Evolutionary conservation across 1,140 invertebrate species (phyloP), one percentile per base, ranked within the genome.

Genomic region (Oncopeltus fasciatus): DNA sequence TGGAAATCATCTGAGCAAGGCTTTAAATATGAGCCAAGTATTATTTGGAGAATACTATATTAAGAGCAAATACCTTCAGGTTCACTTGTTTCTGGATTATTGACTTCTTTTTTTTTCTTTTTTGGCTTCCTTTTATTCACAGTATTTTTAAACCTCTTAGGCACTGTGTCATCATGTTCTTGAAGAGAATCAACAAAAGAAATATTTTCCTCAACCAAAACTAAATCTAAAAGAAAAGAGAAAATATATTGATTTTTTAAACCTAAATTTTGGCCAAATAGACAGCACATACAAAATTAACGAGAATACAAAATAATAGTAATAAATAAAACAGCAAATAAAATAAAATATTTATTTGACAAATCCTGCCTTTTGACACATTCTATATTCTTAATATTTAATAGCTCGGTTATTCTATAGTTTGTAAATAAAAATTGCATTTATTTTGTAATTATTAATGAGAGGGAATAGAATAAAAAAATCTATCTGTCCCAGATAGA

Each of bases 21-120:
- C n/a, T n/a, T n/a, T n/a, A n/a, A n/a, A n/a, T n/a, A n/a, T n/a
- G n/a, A n/a, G n/a, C n/a, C n/a, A n/a, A n/a, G n/a, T n/a, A n/a
- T n/a, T n/a, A n/a, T n/a, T n/a, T 38, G 16, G 4, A 29, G 3
- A 29, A 27, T 8, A 5, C 8, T 57, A 26, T 24, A 26, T 11
- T 11, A 57, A 57, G n/a, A n/a, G 9, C 18, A 2, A 26, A 16
- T 59, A 27, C 33, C 27, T 62, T 24, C 14, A 29, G 57, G 9
- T 57, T 62, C 64, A 64, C 61, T 44, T 57, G 57, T 28, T 20
- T n/a, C n/a, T n/a, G n/a, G n/a, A n/a, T n/a, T n/a, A n/a, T n/a
- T n/a, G n/a, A n/a, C 49, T 53, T 53, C 24, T 72, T 73, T 69
- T 57, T 69, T 70, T 67, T 64, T 62, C 46, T 71, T 74, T 65